Percentiles rank a stretch among this genome's conserved stretches.
phyloP scores from a whole-genome alignment of 2,797 vertebrate species.

The Morelia viridis region DNA sequence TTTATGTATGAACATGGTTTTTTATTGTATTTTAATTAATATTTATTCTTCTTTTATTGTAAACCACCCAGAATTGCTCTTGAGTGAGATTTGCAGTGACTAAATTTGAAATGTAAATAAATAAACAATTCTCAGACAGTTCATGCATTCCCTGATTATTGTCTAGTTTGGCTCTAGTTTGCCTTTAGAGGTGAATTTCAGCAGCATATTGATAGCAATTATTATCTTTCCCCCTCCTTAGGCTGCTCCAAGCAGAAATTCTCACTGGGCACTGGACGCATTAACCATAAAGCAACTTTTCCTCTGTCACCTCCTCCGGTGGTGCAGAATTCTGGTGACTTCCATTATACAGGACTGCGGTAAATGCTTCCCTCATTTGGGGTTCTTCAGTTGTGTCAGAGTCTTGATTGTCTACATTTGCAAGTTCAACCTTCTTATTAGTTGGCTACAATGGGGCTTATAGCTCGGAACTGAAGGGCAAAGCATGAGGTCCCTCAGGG shows the following conservation, averaged over 20 bases:
- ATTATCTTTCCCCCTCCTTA: not conserved
- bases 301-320: not conserved
- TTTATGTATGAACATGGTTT: no score
- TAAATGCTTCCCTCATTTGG: not conserved
- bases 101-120: no score
- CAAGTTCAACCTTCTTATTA: not conserved
- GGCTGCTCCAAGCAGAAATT: slow-evolving; percentile 2
- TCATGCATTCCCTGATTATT: not conserved
- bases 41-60: no score
- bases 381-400: not conserved
- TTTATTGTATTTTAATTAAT: no score
- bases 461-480: not conserved
- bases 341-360: not conserved
- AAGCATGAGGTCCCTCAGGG: no score
- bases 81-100: no score
- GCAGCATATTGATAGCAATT: not conserved
- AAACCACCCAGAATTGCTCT: no score
- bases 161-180: not conserved
- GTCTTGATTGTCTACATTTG: not conserved
- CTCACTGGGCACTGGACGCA: not conserved
- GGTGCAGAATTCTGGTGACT: not conserved
- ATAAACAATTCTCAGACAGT: not conserved
- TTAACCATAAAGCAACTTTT: not conserved
- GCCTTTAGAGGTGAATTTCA: not conserved
- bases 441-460: not conserved